A percentile compares a stretch with the other conserved stretches of the same genome.
Conservation (phyloP, 2,113 vertebrate genomes). For the Phrynosoma platyrhinos region DNA sequence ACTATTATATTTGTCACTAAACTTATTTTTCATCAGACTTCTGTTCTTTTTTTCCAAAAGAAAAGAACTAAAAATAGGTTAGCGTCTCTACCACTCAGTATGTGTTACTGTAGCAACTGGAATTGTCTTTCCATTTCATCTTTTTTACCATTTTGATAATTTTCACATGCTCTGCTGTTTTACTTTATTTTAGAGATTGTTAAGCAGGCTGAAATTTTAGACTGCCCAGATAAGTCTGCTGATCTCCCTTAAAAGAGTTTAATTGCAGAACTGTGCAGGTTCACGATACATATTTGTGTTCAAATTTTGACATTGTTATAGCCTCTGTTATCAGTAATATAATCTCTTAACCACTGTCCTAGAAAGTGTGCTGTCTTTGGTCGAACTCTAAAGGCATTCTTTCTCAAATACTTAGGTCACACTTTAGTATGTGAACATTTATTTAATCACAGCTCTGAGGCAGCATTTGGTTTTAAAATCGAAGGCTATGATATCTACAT, state of each 20-base stretch:
- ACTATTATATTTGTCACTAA: slow-evolving; percentile 70
- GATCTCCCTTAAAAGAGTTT: slow-evolving; percentile 58
- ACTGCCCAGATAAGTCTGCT: slow-evolving; percentile 48
- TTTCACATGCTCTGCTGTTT: slow-evolving; percentile 48
- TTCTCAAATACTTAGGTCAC: slow-evolving; percentile 52
- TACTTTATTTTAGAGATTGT: slow-evolving; percentile 54
- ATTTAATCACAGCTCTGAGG: slow-evolving; percentile 42
- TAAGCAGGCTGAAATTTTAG: slow-evolving; percentile 53
- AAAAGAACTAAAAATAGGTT: slow-evolving; percentile 69
- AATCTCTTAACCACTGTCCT: slow-evolving; percentile 53
- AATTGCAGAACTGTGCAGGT: slow-evolving; percentile 15
- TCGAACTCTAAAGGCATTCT: slow-evolving; percentile 51
- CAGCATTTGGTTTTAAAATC: slow-evolving; percentile 11
- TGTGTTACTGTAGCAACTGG: slow-evolving; percentile 37
- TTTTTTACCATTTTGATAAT: slow-evolving; percentile 30
- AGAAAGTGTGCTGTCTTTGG: slow-evolving; percentile 19
- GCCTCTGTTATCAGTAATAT: slow-evolving; percentile 27
- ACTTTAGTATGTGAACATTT: slow-evolving; percentile 50
- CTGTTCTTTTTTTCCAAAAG: slow-evolving; percentile 64
- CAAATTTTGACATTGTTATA: slow-evolving; percentile 3
- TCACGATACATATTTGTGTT: slow-evolving; percentile 21
- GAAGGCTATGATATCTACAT: background rate
- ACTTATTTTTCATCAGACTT: slow-evolving; percentile 61
- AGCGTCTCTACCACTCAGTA: slow-evolving; percentile 44
- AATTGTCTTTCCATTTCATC: slow-evolving; percentile 46